Evolutionary conservation across 2,888 invertebrate genomes (phyloP).

Genomic region (Cecidostiba fungosa): DNA sequence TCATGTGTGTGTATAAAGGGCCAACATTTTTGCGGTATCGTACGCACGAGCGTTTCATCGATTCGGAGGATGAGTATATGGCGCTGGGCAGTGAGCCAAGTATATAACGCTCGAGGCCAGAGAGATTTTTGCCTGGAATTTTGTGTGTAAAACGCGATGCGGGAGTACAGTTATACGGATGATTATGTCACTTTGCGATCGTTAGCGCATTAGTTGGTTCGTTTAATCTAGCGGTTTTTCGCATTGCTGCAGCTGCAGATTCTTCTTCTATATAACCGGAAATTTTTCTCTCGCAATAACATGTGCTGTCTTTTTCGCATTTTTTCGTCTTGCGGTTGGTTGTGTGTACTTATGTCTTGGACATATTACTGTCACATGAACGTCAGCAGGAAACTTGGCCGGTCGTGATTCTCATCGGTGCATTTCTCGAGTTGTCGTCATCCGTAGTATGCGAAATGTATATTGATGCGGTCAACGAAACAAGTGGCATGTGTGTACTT

Average conservation of each 20-base stretch:
- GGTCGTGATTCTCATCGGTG: constrained; percentile 15
- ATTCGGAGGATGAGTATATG: not conserved
- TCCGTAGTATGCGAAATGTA: not conserved
- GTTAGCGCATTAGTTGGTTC: not conserved
- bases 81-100: not conserved
- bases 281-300: not conserved
- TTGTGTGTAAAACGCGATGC: not conserved
- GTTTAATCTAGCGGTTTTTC: not conserved
- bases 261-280: not conserved
- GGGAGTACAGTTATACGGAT: not conserved
- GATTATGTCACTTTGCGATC: not conserved
- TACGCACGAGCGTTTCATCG: constrained; percentile 13
- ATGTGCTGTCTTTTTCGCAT: no score
- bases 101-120: not conserved
- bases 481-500: not conserved
- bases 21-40: not conserved
- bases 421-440: constrained; percentile 18
- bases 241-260: not conserved
- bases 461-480: not conserved
- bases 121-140: not conserved
- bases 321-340: not conserved
- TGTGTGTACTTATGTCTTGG: not conserved
- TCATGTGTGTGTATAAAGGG: constrained; percentile 9
- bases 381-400: constrained; percentile 10
- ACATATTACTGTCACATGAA: constrained; percentile 22